Conservation (phyloP, 2,797 vertebrate species). For the Strix occidentalis region DNA sequence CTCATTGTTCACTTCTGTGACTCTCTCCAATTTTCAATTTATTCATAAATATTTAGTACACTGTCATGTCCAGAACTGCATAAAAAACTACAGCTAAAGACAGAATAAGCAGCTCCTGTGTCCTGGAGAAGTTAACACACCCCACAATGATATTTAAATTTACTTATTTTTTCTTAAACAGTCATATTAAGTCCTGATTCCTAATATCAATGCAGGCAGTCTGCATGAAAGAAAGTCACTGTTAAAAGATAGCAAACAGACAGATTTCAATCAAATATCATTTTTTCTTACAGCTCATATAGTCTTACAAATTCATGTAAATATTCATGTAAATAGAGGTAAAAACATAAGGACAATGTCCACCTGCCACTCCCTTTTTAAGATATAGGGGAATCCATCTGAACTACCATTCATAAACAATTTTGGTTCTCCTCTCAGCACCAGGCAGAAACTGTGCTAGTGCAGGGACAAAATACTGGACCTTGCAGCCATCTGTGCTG, state of each 20-base stretch:
- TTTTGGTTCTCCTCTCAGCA: background rate
- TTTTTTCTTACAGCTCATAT: background rate
- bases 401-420: background rate
- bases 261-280: background rate
- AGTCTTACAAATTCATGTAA: background rate
- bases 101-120: background rate
- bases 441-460: background rate
- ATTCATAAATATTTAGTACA: background rate
- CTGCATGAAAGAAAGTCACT: background rate
- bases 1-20: background rate
- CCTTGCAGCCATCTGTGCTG: background rate
- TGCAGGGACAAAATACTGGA: background rate
- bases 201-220: background rate
- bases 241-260: background rate
- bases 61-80: background rate
- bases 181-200: background rate
- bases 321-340: background rate
- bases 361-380: background rate
- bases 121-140: background rate
- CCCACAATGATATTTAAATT: background rate
- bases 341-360: background rate
- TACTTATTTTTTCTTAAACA: background rate
- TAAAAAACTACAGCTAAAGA: background rate
- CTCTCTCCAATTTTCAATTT: background rate
- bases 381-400: background rate